Evolutionary conservation across 2,113 vertebrate species (phyloP).

Genomic region (Passerina amoena): DNA sequence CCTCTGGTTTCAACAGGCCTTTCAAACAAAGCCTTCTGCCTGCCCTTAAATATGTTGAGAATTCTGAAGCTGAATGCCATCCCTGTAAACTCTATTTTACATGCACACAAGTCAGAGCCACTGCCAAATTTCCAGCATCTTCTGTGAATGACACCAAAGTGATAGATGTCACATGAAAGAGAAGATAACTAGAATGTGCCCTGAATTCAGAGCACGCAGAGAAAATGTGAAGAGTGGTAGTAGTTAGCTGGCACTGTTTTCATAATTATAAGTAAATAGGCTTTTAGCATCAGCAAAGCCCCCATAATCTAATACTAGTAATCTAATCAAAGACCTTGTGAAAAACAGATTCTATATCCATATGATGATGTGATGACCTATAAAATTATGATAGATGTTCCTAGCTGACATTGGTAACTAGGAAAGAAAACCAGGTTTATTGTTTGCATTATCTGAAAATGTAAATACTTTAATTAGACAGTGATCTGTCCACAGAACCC

Average conservation of each 20-base stretch:
- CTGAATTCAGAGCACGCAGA: background rate
- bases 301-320: conserved; percentile 64
- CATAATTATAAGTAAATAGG: conserved; percentile 56
- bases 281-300: conserved; percentile 60
- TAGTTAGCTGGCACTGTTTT: conserved; percentile 34
- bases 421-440: conserved; percentile 15
- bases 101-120: background rate
- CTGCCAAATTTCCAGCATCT: background rate
- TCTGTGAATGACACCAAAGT: background rate
- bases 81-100: background rate
- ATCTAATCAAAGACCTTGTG: conserved; percentile 60
- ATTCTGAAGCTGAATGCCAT: background rate
- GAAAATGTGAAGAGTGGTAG: background rate
- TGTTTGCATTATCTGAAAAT: background rate
- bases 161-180: background rate
- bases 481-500: background rate
- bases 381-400: conserved; percentile 55
- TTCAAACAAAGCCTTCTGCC: background rate
- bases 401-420: background rate
- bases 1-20: background rate
- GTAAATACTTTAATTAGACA: background rate
- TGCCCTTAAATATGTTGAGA: background rate
- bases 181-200: background rate
- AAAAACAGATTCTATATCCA: conserved; percentile 60
- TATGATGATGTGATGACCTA: conserved; percentile 57